Evolutionary conservation across 2,113 vertebrate genomes (phyloP).

Genomic region (Camarhynchus parvulus): DNA sequence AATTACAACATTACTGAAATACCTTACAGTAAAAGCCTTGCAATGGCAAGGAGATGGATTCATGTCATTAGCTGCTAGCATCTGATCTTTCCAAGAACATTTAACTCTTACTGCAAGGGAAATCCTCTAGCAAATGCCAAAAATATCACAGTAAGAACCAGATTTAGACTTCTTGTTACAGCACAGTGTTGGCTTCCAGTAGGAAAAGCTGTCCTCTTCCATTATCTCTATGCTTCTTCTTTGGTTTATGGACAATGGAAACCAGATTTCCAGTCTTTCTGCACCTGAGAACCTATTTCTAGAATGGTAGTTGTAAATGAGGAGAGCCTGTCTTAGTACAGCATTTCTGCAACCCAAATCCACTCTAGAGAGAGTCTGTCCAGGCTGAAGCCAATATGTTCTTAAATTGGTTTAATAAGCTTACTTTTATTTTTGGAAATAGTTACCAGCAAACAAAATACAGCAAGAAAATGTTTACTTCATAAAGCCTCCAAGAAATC

Average conservation of each 20-base stretch:
- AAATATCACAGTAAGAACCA: background rate
- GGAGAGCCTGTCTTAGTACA: background rate
- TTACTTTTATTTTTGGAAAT: conserved; percentile 26
- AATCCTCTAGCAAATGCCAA: conserved; percentile 3
- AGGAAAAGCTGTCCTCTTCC: background rate
- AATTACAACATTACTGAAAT: background rate
- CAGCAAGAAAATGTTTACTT: conserved; percentile 35
- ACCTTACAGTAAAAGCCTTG: background rate
- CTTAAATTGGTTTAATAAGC: conserved; percentile 27
- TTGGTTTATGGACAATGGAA: background rate
- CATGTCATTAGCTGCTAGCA: background rate
- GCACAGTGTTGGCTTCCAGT: background rate
- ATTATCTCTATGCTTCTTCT: background rate
- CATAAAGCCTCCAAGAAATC: conserved; percentile 41
- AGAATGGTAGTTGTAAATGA: background rate
- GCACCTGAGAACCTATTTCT: background rate
- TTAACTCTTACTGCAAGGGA: conserved; percentile 32
- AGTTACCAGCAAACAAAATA: conserved; percentile 11
- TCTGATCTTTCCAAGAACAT: background rate
- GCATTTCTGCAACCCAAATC: background rate
- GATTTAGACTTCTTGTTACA: background rate
- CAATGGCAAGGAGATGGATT: background rate
- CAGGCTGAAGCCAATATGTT: background rate
- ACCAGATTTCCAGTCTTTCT: background rate
- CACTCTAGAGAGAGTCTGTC: background rate